Evolutionary conservation across 1,140 invertebrate species (phyloP), one percentile per base, ranked within the genome.

Genomic region (Papilio aristodemus): DNA sequence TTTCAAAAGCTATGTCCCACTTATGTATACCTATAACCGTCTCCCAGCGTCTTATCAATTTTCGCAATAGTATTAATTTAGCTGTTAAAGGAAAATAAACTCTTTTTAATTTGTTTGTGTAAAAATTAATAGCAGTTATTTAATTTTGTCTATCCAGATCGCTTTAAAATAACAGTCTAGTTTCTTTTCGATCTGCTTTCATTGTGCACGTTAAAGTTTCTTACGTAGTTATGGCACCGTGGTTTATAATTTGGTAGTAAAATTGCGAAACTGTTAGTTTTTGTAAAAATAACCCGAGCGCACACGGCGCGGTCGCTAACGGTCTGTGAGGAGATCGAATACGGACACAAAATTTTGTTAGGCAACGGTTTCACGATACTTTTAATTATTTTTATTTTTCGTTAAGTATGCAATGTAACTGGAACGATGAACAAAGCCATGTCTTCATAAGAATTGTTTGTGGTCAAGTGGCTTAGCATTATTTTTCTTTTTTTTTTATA

Each of bases 191-290:
- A 60, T 60, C 58, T 62, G 32, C 27, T 62, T 62, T 62, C 32
- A 38, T 38, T 36, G 59, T 60, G 9, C 36, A 17, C 36, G 59
- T 62, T 62, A 38, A 14, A 62, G 59, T 62, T 38, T 17, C 43
- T 50, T 62, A 62, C 59, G 10, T 8, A 38, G 36, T 38, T 62
- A 62, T 62, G 7, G 17, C 32, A 62, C 14, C 59, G 59, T 62
- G 59, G 27, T 62, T 62, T 62, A 62, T 62, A 38, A 62, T 62
- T 62, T 62, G 36, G 59, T 37, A 39, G 59, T 62, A 19, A 62
- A 62, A 62, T 62, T 62, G 36, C 36, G 32, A 62, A 62, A 62
- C 59, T 62, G 57, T 58, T 58, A 37, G 36, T 37, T 62, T 62
- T 62, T 62, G n/a, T 62, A 11, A 38, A 62, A 62, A 62, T 37